Conservation (phyloP, 2,888 invertebrate genomes). For the Cylindroiulus punctatus region DNA sequence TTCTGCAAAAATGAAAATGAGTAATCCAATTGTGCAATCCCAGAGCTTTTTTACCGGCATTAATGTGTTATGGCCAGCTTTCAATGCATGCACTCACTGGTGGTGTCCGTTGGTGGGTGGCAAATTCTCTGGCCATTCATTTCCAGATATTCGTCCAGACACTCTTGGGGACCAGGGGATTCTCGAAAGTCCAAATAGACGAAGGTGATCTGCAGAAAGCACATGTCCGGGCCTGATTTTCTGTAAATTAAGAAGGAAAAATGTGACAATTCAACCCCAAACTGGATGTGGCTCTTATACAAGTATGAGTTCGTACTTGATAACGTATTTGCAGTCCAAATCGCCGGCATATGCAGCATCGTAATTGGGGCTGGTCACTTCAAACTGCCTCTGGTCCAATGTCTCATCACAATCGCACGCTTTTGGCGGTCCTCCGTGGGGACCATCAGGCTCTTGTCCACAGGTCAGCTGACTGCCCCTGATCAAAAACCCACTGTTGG, state of each 20-base stretch:
- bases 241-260: conserved; percentile 14
- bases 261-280: too few relatives aligned
- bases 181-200: conserved; percentile 1
- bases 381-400: conserved; percentile 5
- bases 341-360: background rate
- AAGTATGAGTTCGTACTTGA: conserved; percentile 6
- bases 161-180: background rate
- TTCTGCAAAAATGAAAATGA: background rate
- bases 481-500: conserved; percentile 46
- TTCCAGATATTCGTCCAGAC: conserved; percentile 29
- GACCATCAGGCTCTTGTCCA: background rate
- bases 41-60: too few relatives aligned
- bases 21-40: too few relatives aligned
- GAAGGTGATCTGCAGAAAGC: conserved; percentile 49
- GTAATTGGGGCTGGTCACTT: conserved; percentile 39
- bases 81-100: conserved; percentile 39
- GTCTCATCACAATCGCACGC: background rate
- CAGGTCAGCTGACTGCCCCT: conserved; percentile 48
- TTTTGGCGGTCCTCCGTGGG: background rate
- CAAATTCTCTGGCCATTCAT: conserved; percentile 18
- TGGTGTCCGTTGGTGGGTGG: background rate
- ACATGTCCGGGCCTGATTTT: conserved; percentile 8
- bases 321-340: background rate
- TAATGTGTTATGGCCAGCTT: too few relatives aligned
- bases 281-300: too few relatives aligned